Percentiles rank a stretch among this genome's conserved stretches.
These are phyloP conservation scores for Mesorhabditis belari DNA, from an alignment of 2,888 invertebrate species.

Conservation along the genomic window DNA sequence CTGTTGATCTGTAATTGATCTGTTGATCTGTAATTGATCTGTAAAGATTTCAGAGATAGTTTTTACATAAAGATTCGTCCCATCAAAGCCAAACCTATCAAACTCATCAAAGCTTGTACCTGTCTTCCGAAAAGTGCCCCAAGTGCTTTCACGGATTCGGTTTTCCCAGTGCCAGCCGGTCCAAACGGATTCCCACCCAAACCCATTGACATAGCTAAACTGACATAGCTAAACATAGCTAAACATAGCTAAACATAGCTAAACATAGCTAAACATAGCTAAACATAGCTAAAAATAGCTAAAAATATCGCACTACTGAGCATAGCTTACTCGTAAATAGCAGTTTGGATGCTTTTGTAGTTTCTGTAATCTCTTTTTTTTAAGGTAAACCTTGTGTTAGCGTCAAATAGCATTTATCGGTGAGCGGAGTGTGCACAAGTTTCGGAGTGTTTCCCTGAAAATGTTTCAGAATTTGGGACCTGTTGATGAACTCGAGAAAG, in stretches of 20 bases:
- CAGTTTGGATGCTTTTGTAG: not conserved
- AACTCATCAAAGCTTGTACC: too few relatives aligned
- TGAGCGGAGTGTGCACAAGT: constrained; percentile 87
- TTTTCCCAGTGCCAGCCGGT: constrained; percentile 97
- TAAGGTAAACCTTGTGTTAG: constrained; percentile 69
- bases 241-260: too few relatives aligned
- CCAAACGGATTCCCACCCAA: constrained; percentile 97
- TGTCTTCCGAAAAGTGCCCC: constrained; percentile 82
- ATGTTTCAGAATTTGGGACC: not conserved
- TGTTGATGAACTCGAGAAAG: not conserved
- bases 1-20: not conserved
- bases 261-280: too few relatives aligned
- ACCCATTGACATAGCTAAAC: constrained; percentile 77
- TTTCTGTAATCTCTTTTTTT: not conserved
- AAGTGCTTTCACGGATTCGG: constrained; percentile 88
- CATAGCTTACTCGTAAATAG: not conserved
- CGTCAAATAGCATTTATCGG: constrained; percentile 93
- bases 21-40: too few relatives aligned
- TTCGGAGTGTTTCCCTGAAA: constrained; percentile 77
- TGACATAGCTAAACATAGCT: not conserved
- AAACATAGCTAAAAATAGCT: too few relatives aligned
- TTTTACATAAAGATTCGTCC: too few relatives aligned
- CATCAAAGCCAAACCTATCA: too few relatives aligned
- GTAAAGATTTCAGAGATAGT: too few relatives aligned
- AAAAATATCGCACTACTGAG: too few relatives aligned